phyloP scores from a whole-genome alignment of 2,888 invertebrate genomes.

The Apamea anceps region DNA sequence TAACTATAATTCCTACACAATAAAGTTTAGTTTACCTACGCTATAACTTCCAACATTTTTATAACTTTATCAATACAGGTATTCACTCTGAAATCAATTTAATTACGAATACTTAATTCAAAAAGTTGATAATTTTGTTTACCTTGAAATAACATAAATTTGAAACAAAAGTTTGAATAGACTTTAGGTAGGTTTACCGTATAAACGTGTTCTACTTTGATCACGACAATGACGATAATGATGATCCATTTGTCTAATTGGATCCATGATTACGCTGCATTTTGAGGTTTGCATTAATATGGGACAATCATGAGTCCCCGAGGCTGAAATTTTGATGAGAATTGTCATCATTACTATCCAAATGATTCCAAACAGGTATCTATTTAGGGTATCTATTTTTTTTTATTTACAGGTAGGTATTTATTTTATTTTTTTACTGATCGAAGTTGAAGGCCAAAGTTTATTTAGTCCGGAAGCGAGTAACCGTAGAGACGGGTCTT shows the following conservation, averaged over 20 bases:
- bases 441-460: neutral
- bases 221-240: conserved; percentile 2
- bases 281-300: neutral
- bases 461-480: neutral
- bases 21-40: too few species aligned
- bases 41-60: too few species aligned
- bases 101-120: too few species aligned
- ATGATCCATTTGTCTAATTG: conserved; percentile 33
- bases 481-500: neutral
- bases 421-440: too few species aligned
- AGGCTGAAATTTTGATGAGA: neutral
- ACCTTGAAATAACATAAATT: too few species aligned
- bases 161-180: too few species aligned
- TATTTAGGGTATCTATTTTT: too few species aligned
- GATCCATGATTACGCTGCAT: conserved; percentile 8
- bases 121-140: too few species aligned
- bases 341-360: neutral
- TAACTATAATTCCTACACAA: too few species aligned
- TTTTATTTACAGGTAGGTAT: neutral
- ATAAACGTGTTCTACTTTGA: neutral
- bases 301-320: neutral
- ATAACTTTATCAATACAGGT: too few species aligned
- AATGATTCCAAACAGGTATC: neutral
- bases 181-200: neutral
- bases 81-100: too few species aligned